These are phyloP conservation scores for Scolopax rusticola DNA, from an alignment of 2,797 vertebrate species.

Conservation along the genomic window DNA sequence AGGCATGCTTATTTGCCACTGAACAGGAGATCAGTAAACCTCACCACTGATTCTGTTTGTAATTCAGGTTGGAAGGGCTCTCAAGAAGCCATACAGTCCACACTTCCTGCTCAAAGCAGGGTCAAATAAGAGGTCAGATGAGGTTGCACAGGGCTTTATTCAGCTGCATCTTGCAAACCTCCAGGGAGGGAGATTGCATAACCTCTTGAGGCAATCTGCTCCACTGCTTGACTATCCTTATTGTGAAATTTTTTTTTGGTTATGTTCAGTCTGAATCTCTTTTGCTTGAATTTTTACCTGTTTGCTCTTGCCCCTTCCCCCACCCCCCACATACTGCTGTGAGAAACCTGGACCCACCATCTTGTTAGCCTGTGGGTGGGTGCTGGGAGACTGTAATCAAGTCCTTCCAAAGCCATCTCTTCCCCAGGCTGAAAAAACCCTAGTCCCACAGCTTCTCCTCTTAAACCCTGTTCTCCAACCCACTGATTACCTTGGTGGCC, in stretches of 20 bases:
- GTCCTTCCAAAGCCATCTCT: neutral
- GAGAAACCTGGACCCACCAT: neutral
- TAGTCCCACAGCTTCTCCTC: neutral
- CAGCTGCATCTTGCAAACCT: neutral
- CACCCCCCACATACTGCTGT: neutral
- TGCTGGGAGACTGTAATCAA: neutral
- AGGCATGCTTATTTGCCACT: fast-evolving
- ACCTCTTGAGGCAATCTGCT: neutral
- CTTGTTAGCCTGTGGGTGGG: neutral
- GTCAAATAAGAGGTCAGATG: neutral
- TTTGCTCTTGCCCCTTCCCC: neutral
- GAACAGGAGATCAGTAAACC: neutral
- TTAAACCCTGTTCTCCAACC: neutral
- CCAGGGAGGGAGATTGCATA: neutral
- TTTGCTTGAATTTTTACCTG: neutral
- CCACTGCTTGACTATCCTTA: neutral
- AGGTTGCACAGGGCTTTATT: neutral
- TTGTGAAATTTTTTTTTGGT: neutral
- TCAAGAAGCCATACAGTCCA: neutral
- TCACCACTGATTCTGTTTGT: neutral
- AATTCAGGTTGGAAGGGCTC: neutral
- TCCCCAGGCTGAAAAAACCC: neutral
- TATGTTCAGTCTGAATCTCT: neutral
- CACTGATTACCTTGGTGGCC: neutral
- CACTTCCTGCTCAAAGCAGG: neutral